A percentile compares a stretch with the other conserved stretches of the same genome.
Evolutionary conservation across 2,888 invertebrate species (phyloP).

Genomic region (Plusia festucae): DNA sequence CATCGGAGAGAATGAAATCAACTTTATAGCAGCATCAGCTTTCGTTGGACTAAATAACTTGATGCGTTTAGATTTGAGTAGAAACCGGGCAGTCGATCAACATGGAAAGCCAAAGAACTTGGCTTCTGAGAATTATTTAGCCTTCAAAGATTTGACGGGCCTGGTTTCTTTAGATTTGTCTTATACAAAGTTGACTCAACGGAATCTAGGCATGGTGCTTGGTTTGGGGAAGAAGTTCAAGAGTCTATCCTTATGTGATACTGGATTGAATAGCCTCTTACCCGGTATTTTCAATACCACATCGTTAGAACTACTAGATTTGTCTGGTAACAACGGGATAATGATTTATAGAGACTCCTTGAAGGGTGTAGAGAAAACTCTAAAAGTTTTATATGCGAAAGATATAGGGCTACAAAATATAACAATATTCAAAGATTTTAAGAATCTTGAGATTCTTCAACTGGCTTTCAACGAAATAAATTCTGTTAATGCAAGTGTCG

Average conservation of each 20-base stretch:
- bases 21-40: constrained; percentile 73
- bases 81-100: constrained; percentile 68
- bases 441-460: constrained; percentile 82
- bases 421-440: constrained; percentile 74
- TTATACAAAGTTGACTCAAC: constrained; percentile 63
- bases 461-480: constrained; percentile 86
- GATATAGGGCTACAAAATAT: constrained; percentile 77
- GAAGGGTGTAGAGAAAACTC: constrained; percentile 76
- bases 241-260: constrained; percentile 81
- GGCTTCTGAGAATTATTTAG: constrained; percentile 51
- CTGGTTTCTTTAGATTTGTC: constrained; percentile 77
- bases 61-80: constrained; percentile 88
- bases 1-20: constrained; percentile 87
- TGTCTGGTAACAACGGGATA: constrained; percentile 88
- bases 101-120: constrained; percentile 55
- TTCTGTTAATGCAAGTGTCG: constrained; percentile 65
- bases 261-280: constrained; percentile 75
- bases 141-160: constrained; percentile 60
- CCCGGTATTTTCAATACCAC: constrained; percentile 79
- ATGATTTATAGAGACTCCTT: constrained; percentile 72
- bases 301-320: constrained; percentile 82
- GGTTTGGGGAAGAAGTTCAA: constrained; percentile 63
- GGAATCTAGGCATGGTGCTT: constrained; percentile 61
- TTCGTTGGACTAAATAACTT: constrained; percentile 79
- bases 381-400: constrained; percentile 83